Evolutionary conservation across 2,888 invertebrate genomes (phyloP).

Genomic region (Hanleya hanleyi): DNA sequence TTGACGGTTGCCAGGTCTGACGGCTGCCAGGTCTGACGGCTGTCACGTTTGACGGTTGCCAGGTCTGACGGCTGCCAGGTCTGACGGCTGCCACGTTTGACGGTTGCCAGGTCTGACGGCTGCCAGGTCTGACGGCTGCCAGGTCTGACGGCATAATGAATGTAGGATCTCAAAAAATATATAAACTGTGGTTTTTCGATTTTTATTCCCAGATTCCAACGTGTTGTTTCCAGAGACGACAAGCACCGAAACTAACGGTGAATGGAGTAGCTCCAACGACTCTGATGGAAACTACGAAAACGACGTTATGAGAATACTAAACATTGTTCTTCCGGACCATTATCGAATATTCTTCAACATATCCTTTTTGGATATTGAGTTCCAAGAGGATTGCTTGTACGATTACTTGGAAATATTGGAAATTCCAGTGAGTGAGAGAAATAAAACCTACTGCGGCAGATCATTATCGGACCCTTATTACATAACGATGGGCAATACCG

Average conservation of each 20-base stretch:
- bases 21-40: too few species aligned
- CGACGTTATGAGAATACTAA: constrained; percentile 13
- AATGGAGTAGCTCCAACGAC: neutral
- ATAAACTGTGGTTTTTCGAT: neutral
- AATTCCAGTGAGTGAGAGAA: neutral
- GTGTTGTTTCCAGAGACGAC: too few species aligned
- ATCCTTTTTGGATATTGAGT: constrained; percentile 35
- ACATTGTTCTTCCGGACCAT: constrained; percentile 17
- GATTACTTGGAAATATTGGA: constrained; percentile 38
- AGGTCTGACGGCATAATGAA: too few species aligned
- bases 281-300: constrained; percentile 28
- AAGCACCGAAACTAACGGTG: neutral
- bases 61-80: too few species aligned
- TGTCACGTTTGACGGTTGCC: too few species aligned
- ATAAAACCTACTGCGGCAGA: neutral
- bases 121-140: too few species aligned
- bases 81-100: too few species aligned
- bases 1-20: too few species aligned
- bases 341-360: constrained; percentile 36
- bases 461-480: neutral
- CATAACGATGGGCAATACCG: constrained; percentile 23
- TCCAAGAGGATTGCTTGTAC: constrained; percentile 45
- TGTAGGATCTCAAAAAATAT: too few species aligned
- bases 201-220: neutral
- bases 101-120: too few species aligned